Base-by-base conservation (phyloP, 1,140 invertebrate species). In the Drosophila tropicalis region DNA sequence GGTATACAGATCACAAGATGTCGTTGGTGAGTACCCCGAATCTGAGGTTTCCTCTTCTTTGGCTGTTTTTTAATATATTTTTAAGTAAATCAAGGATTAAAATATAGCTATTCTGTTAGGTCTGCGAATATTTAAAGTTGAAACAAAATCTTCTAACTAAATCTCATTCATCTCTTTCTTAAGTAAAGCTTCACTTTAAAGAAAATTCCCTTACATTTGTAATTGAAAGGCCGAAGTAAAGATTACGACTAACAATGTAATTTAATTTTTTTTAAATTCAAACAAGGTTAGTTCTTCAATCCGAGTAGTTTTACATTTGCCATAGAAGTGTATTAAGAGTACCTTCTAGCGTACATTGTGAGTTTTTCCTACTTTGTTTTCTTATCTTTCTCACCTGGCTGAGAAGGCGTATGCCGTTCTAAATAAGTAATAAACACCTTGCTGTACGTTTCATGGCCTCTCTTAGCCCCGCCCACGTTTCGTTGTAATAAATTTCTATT, bases 401-500 rank as follows among this genome's bases (percentile, higher is more conserved):
- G 54, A 5, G 66, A 29, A 68, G 70, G 81, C 70, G 62, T 51
- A 13, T 63, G 70, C 57, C 66, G 61, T 58, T 58, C 63, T 85
- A 85, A 85, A 85, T 85, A 85, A 85, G 81, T 85, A 81, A 85
- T 85, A 85, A 85, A 85, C 81, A 80, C 81, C 81, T 84, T 84
- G 70, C 62, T 51, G 25, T 51, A 12, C 15, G 10, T 58, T 51
- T 57, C 34, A 72, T 51, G 44, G 56, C 62, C 61, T 34, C 65
- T 36, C 34, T 57, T 32, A 1, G 44, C 17, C 17, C 44, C 44
- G 44, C 55, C 54, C 83, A 79, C 79, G 68, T 60, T 70, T 67
- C 22, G 56, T 40, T 25, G 75, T 87, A 87, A 87, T 86, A 86
- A 87, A 86, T 86, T 86, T 87, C 22, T 69, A 86, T 86, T 87